Conservation (phyloP, 1,140 invertebrate species). For the Thaumetopoea pityocampa region DNA sequence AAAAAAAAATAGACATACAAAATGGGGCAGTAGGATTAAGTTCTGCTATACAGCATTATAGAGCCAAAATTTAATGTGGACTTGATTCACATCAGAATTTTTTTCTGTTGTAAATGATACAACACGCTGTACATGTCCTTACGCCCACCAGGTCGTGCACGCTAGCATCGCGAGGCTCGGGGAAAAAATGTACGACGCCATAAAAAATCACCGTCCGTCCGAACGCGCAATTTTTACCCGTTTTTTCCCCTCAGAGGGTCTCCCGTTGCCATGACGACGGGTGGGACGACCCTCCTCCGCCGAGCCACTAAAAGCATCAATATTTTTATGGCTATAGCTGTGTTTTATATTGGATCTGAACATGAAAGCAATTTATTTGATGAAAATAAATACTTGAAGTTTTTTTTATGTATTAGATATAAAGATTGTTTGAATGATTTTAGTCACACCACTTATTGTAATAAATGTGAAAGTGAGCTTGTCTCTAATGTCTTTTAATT, state of each 20-base stretch:
- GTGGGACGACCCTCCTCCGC: slow-evolving; percentile 28
- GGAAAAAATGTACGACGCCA: slow-evolving; percentile 73
- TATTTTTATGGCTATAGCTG: slow-evolving; percentile 59
- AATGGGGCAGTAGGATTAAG: no score
- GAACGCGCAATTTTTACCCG: slow-evolving; percentile 69
- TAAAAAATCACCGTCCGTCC: slow-evolving; percentile 73
- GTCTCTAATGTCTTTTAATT: no score
- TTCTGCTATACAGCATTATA: no score
- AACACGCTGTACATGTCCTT: slow-evolving; percentile 33
- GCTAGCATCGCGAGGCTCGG: slow-evolving; percentile 52
- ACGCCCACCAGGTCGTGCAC: slow-evolving; percentile 31
- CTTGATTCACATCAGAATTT: background rate
- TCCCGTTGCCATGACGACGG: slow-evolving; percentile 56
- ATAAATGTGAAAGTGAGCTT: no score
- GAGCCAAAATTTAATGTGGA: no score
- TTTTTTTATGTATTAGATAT: no score
- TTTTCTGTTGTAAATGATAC: background rate
- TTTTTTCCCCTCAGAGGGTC: slow-evolving; percentile 71
- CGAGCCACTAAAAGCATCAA: slow-evolving; percentile 41
- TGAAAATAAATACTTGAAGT: no score
- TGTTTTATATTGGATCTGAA: slow-evolving; percentile 25
- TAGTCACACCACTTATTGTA: no score
- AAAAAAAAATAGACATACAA: no score
- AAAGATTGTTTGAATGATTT: no score
- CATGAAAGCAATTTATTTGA: no score